These are phyloP conservation scores for Brienomyrus longianalis DNA, from an alignment of 2,113 vertebrate genomes.

Conservation along the genomic window DNA sequence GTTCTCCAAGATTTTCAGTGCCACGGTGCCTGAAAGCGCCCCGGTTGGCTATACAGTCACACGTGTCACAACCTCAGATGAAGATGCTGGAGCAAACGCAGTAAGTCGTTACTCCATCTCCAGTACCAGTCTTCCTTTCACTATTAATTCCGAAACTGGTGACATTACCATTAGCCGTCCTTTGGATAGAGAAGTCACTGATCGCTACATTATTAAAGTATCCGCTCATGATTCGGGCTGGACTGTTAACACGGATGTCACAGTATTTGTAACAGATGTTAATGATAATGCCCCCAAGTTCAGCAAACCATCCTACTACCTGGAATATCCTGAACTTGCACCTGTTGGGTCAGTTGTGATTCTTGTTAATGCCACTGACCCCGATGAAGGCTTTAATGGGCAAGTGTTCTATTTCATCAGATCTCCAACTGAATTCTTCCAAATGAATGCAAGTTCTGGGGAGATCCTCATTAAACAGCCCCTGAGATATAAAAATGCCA, in stretches of 20 bases:
- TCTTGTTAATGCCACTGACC: constrained; percentile 78
- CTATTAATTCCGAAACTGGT: constrained; percentile 78
- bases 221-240: constrained; percentile 91
- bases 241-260: constrained; percentile 94
- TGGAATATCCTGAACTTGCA: constrained; percentile 83
- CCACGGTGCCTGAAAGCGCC: constrained; percentile 83
- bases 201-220: constrained; percentile 83
- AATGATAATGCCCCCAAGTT: constrained; percentile 90
- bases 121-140: constrained; percentile 79
- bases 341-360: constrained; percentile 79
- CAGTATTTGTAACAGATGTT: constrained; percentile 81
- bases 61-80: constrained; percentile 86
- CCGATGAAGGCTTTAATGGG: constrained; percentile 79
- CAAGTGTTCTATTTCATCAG: constrained; percentile 92
- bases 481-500: constrained; percentile 80
- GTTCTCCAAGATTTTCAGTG: constrained; percentile 94
- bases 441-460: constrained; percentile 82
- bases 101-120: constrained; percentile 81
- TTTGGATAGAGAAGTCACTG: constrained; percentile 81
- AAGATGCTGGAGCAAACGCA: constrained; percentile 78
- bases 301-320: constrained; percentile 81
- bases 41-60: constrained; percentile 83
- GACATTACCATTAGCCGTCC: constrained; percentile 84
- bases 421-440: constrained; percentile 87
- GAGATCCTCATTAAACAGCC: constrained; percentile 87